Evolutionary conservation across 2,888 invertebrate genomes (phyloP), one percentile per base, ranked within the genome.

Genomic region (Sipha maydis): DNA sequence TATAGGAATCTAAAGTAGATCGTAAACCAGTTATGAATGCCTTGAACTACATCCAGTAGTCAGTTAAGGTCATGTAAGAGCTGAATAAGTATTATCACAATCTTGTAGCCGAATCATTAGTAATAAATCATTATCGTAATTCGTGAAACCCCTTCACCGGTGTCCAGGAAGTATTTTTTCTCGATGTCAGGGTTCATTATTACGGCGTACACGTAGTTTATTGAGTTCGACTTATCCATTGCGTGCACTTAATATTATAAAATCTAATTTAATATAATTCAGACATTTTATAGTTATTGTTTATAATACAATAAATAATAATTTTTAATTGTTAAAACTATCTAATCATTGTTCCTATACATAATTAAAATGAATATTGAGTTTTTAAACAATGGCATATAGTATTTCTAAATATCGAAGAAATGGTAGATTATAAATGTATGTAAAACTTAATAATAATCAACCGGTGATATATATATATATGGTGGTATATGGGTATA

Each of bases 21-120:
- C 82, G 80, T 54, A 56, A 86, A 88, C 88, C 80, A 28, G 88
- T 88, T 88, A n/a, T 61, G n/a, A 75, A 80, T 56, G 54, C 88
- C 88, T 88, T 88, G 88, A 67, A 88, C 88, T 88, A 88, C 88
- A 88, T 88, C 41, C 34, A 75, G 41, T 85, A 21, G 9, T 34
- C 25, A 82, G 75, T 88, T 83, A n/a, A 88, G 88, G 88, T 88
- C 88, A 67, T 28, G 19, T 54, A 4, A 17, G 31, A 28, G 34
- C 28, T 1, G 14, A 54, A 31, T 31, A 14, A 54, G 31, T 31
- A 14, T 31, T 83, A 83, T 83, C 82, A 54, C 38, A 67, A 78
- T 84, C 61, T 31, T 25, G 31, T 67, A 28, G n/a, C 31, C 75
- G 56, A 84, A 84, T 75, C 19, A n/a, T 83, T 75, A 75, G 14